phyloP scores from a whole-genome alignment of 2,113 vertebrate species.

The Eolophus roseicapilla region DNA sequence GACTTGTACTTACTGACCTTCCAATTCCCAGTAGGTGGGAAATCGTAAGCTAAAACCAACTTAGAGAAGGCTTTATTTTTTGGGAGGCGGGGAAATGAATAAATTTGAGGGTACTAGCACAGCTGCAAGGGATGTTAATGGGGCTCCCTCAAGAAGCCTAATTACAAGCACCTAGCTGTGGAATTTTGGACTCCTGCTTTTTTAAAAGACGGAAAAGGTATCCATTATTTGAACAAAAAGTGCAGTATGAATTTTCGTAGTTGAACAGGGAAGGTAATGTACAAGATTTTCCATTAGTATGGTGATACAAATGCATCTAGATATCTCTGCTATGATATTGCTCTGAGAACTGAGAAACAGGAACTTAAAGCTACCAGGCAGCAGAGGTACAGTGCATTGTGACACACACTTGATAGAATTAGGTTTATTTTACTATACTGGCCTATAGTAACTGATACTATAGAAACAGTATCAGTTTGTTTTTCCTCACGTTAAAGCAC shows the following conservation, averaged over 20 bases:
- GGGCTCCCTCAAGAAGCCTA: neutral
- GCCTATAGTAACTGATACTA: neutral
- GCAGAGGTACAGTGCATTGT: fast-evolving
- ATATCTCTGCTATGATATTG: neutral
- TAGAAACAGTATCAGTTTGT: neutral
- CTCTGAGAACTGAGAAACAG: neutral
- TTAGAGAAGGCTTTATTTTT: neutral
- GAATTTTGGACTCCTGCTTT: neutral
- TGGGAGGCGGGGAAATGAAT: neutral
- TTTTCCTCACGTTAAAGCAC: neutral
- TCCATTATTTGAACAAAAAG: neutral
- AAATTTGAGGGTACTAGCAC: neutral
- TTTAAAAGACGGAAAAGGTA: neutral
- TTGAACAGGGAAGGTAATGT: neutral
- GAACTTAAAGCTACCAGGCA: neutral
- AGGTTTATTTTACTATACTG: neutral
- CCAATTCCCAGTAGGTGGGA: neutral
- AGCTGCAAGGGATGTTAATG: neutral
- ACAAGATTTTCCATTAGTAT: neutral
- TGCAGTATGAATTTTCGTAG: neutral
- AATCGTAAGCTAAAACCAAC: neutral
- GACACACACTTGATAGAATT: neutral
- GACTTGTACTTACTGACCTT: neutral
- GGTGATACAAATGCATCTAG: fast-evolving
- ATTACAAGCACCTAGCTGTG: neutral